Base-by-base conservation (phyloP, 2,113 vertebrate species). In the Spea multiplicata region DNA sequence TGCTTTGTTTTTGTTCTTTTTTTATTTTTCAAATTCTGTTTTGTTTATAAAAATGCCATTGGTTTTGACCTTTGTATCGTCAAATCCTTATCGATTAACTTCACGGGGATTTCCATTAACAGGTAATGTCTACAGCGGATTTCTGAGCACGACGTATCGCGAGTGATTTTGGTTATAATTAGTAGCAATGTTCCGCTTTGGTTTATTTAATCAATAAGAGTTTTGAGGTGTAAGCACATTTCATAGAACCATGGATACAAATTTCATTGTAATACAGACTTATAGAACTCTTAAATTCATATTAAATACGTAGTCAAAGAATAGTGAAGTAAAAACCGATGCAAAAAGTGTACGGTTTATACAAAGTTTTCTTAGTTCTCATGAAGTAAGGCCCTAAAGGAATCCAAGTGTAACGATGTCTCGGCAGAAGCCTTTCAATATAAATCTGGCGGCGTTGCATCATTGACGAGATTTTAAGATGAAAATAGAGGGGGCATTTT, bases 71-170 rank as follows among this genome's bases (percentile, higher is more conserved):
- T 85, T 70, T 75, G 68, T 80, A 66, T 87, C 91, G 86, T 90
- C 86, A 91, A 84, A 88, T 88, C 85, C 30, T 77, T 88, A 91
- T 88, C 84, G 88, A 92, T 78, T 86, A 5, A 6, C 61, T 74
- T 71, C 5, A 7, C 10, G 10, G 45, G n/a, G 64, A 45, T 14
- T 80, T 80, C 71, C 46, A 76, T 75, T 71, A 61, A 48, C 64
- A n/a, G 44, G 52, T 9, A 61, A 68, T 61, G 70, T 10, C 64
- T 59, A 52, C 46, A 0, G 46, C n/a, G 52, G 48, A 61, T 74
- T 74, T 13, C 44, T 61, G 48, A 57, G 71, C n/a, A 49, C 45
- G 44, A 68, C 74, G 62, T 74, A 80, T 80, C 64, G 48, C 14
- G 16, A 67, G 44, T 52, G 16, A 44, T 55, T 52, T 61, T 30